phyloP scores from a whole-genome alignment of 2,113 vertebrate genomes.

The Conger conger region DNA sequence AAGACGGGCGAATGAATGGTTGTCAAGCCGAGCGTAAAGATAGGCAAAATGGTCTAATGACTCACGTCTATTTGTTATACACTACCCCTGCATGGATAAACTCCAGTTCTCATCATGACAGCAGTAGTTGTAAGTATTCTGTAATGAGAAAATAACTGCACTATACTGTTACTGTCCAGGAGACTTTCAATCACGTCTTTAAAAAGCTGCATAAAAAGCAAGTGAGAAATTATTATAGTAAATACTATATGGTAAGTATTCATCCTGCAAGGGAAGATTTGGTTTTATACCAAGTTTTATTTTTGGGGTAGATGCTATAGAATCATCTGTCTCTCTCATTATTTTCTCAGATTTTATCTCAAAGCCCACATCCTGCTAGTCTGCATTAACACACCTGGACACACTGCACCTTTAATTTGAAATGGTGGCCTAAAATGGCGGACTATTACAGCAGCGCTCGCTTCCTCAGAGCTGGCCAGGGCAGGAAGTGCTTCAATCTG shows the following conservation, averaged over 20 bases:
- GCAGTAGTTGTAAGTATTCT: conserved; percentile 9
- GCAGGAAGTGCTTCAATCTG: neutral
- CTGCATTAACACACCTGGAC: conserved; percentile 19
- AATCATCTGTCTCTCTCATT: neutral
- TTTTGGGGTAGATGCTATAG: neutral
- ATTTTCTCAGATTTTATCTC: neutral
- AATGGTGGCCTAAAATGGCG: no score
- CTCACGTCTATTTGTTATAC: conserved; percentile 24
- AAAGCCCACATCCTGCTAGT: conserved; percentile 29
- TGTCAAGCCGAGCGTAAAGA: conserved; percentile 52
- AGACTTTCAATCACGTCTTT: conserved; percentile 29
- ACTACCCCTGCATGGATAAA: conserved; percentile 20
- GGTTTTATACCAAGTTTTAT: neutral
- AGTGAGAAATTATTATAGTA: no score
- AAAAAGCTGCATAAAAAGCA: no score
- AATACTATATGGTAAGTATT: no score
- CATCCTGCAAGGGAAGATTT: neutral
- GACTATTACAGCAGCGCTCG: neutral
- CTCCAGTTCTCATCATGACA: conserved; percentile 20
- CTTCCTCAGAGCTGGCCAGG: neutral
- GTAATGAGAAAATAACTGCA: conserved; percentile 42
- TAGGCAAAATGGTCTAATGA: conserved; percentile 49
- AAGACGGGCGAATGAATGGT: conserved; percentile 56
- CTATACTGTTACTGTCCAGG: conserved; percentile 21
- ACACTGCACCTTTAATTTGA: neutral